These are phyloP conservation scores for Mechanitis mazaeus DNA, from an alignment of 2,888 invertebrate species.

Conservation along the genomic window DNA sequence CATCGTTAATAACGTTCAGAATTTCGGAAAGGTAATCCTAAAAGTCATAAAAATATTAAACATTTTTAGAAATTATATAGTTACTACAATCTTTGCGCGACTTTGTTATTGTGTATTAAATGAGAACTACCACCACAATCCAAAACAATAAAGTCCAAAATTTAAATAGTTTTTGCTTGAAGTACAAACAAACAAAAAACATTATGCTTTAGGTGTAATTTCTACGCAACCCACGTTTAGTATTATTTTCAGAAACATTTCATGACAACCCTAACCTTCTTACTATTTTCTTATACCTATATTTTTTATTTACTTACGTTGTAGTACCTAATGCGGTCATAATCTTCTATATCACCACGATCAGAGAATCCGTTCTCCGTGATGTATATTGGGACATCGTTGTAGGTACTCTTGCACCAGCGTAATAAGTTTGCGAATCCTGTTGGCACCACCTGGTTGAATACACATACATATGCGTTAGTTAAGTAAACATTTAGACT, in stretches of 20 bases:
- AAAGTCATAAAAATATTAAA: slow-evolving; percentile 20
- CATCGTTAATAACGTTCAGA: slow-evolving; percentile 68
- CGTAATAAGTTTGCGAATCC: slow-evolving; percentile 77
- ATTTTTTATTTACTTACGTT: slow-evolving; percentile 50
- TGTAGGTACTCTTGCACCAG: slow-evolving; percentile 77
- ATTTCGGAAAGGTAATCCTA: slow-evolving; percentile 70
- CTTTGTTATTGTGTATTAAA: not conserved
- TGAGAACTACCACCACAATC: too few relatives aligned
- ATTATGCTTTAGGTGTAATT: too few relatives aligned
- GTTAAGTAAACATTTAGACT: not conserved
- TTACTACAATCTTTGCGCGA: too few relatives aligned
- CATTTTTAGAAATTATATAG: too few relatives aligned
- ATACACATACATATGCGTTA: slow-evolving; percentile 3
- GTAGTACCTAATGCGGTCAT: slow-evolving; percentile 71
- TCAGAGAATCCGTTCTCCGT: slow-evolving; percentile 79
- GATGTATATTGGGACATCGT: slow-evolving; percentile 75
- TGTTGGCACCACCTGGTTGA: slow-evolving; percentile 71
- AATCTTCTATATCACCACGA: slow-evolving; percentile 62
- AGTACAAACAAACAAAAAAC: too few relatives aligned
- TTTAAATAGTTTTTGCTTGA: too few relatives aligned
- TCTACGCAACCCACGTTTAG: too few relatives aligned
- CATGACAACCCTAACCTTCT: too few relatives aligned
- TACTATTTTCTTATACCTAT: too few relatives aligned
- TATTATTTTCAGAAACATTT: too few relatives aligned
- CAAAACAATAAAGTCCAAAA: too few relatives aligned